A percentile compares a stretch with the other conserved stretches of the same genome.
Conservation (phyloP, 2,113 vertebrate genomes). For the Notarius quadriscutis region DNA sequence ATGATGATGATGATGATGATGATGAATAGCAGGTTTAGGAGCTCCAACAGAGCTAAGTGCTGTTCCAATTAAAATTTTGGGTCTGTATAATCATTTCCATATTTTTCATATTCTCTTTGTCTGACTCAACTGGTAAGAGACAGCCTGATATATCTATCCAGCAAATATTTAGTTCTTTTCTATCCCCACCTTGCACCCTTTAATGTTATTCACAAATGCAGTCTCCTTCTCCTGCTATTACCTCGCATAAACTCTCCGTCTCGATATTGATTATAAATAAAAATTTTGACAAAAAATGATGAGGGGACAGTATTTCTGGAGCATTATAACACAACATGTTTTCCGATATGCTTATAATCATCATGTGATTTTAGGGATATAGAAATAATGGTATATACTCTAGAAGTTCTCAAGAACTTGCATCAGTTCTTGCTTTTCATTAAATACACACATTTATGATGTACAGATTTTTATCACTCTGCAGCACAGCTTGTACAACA, state of each 20-base stretch:
- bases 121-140: background rate
- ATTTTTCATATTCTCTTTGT: background rate
- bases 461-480: slow-evolving; percentile 10
- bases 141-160: background rate
- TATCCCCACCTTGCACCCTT: background rate
- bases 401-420: background rate
- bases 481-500: background rate
- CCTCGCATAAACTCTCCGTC: background rate
- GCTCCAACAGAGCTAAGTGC: background rate
- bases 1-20: background rate
- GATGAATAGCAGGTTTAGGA: background rate
- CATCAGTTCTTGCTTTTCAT: background rate
- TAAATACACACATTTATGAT: background rate
- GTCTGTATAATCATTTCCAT: background rate
- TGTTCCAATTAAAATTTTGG: background rate
- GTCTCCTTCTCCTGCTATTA: background rate
- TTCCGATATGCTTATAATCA: background rate
- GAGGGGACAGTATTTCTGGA: background rate
- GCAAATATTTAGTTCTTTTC: background rate
- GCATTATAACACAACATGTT: background rate
- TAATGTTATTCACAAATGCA: background rate
- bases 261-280: background rate
- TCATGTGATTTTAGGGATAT: background rate
- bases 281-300: background rate
- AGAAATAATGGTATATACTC: background rate